These are phyloP conservation scores for Drosophila ananassae DNA, from an alignment of 1,140 invertebrate genomes.

Conservation along the genomic window DNA sequence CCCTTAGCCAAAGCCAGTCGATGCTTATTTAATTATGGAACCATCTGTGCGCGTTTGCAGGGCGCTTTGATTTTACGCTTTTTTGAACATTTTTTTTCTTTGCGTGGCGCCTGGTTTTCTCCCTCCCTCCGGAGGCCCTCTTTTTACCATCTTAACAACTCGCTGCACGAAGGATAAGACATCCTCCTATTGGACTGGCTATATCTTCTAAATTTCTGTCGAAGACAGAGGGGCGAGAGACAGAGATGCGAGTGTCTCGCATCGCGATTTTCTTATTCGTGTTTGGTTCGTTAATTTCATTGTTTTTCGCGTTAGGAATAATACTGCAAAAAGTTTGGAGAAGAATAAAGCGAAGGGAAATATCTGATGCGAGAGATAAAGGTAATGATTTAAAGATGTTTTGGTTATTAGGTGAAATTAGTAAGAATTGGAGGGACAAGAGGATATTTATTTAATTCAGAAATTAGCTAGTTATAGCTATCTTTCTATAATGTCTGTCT, in stretches of 20 bases:
- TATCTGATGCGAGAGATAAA: not conserved
- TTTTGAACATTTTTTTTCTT: slow-evolving; percentile 67
- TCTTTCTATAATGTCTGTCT: too few species aligned
- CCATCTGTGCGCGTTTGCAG: slow-evolving; percentile 75
- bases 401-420: not conserved
- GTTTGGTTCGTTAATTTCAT: slow-evolving; percentile 81
- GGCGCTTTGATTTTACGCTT: slow-evolving; percentile 80
- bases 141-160: slow-evolving; percentile 7
- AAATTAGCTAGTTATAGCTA: too few species aligned
- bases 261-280: slow-evolving; percentile 68
- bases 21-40: slow-evolving; percentile 80
- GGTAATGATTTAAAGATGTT: not conserved
- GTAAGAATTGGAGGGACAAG: too few species aligned
- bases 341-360: not conserved
- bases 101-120: slow-evolving; percentile 18
- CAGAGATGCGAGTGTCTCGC: slow-evolving; percentile 15
- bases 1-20: slow-evolving; percentile 34
- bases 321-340: slow-evolving; percentile 8
- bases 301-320: slow-evolving; percentile 64
- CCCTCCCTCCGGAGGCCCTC: not conserved
- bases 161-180: slow-evolving; percentile 12
- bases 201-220: slow-evolving; percentile 34
- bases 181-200: slow-evolving; percentile 15
- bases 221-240: not conserved
- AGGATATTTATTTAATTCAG: too few species aligned